Base-by-base conservation (phyloP, 2,113 vertebrate species). In the Parus major region DNA sequence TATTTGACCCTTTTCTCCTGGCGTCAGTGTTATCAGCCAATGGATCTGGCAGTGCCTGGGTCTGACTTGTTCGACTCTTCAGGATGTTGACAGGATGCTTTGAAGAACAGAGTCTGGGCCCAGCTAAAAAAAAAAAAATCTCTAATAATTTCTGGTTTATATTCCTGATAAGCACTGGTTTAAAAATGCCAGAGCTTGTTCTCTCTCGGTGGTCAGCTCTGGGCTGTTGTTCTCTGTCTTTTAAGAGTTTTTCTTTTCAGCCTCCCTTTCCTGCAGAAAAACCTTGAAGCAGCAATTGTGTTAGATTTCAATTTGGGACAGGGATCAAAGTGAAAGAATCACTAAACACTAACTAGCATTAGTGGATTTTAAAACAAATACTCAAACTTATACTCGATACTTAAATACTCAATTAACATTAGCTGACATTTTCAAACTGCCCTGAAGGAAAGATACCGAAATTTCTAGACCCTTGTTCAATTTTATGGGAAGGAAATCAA, bases 1-100 rank as follows among this genome's bases (percentile, higher is more conserved):
- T 49, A 94, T 94, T 44, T 95, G 95, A 96, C 95, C 83, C 75
- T 22, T 53, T 89, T 81, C 90, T 81, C 29, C 92, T 89, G 97
- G 97, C 73, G 57, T 97, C 92, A 41, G 88, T 10, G 70, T 92
- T 96, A 92, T 96, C 95, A 75, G 96, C 53, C 63, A 44, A 86
- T 36, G 80, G 77, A 96, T 95, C 90, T 86, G 93, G 89, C 78
- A 93, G 59, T 44, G 85, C 87, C 69, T 82, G 66, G 72, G 77
- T 77, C 94, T 87, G 77, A 95, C 92, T 72, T 76, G 70, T 81
- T 61, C 15, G 0, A 56, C 78, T 75, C 44, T 52, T 73, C 46
- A 64, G 68, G 52, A 76, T 25, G 64, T 68, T 75, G 78, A 92
- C 44, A 50, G 39, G 82, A 84, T 44, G 42, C 41, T 90, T 93